phyloP scores from a whole-genome alignment of 2,888 invertebrate species.

The Ditula angustiorana region DNA sequence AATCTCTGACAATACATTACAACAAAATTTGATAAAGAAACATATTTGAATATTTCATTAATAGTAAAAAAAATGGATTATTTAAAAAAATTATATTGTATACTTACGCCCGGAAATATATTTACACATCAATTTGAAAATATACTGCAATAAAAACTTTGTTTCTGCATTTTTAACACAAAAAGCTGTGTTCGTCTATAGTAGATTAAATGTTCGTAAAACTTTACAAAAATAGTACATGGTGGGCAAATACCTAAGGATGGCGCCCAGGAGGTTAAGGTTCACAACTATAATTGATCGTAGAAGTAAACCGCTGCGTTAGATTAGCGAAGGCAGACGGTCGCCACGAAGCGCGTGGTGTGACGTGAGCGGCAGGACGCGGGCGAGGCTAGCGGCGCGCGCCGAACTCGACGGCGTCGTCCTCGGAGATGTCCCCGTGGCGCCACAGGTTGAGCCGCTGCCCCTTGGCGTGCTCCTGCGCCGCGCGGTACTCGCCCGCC shows the following conservation, averaged over 20 bases:
- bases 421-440: constrained; percentile 99
- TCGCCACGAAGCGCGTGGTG: constrained; percentile 5
- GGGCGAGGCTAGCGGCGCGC: constrained; percentile 72
- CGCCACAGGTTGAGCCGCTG: constrained; percentile 97
- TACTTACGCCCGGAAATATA: constrained; percentile 11
- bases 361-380: constrained; percentile 44
- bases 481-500: constrained; percentile 92
- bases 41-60: constrained; percentile 10
- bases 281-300: constrained; percentile 33
- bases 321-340: not conserved
- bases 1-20: no score
- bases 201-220: constrained; percentile 26
- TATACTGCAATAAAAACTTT: constrained; percentile 8
- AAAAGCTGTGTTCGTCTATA: constrained; percentile 16
- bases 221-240: constrained; percentile 35
- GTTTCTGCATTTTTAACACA: constrained; percentile 7
- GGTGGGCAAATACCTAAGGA: constrained; percentile 6
- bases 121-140: constrained; percentile 21
- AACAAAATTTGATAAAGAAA: no score
- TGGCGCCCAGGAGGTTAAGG: constrained; percentile 33
- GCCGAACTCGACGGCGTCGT: constrained; percentile 89
- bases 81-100: constrained; percentile 12
- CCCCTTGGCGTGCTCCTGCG: constrained; percentile 94
- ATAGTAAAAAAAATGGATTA: constrained; percentile 1
- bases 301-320: constrained; percentile 5